phyloP scores from a whole-genome alignment of 2,113 vertebrate species.

The Notiomystis cincta region DNA sequence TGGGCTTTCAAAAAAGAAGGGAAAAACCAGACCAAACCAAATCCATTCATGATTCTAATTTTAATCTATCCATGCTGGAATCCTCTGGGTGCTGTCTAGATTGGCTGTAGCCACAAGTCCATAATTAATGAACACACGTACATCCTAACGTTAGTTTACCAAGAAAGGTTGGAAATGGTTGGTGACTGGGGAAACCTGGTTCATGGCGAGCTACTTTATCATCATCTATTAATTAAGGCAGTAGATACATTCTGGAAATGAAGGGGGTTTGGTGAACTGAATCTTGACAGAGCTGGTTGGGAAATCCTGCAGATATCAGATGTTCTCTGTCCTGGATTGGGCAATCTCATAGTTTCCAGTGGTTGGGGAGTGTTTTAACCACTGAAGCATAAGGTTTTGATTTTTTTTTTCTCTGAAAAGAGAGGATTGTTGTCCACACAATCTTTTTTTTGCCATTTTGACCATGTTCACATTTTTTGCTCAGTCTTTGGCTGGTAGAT shows the following conservation, averaged over 20 bases:
- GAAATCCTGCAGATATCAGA: background rate
- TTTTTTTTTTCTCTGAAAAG: background rate
- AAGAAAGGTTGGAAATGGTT: background rate
- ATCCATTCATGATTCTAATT: rapidly evolving
- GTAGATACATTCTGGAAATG: background rate
- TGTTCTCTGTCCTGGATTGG: background rate
- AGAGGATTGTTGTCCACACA: conserved; percentile 27
- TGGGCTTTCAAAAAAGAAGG: background rate
- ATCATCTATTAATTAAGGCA: background rate
- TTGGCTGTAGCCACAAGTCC: background rate
- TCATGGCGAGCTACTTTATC: background rate
- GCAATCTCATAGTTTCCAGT: conserved; percentile 58
- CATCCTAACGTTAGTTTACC: background rate
- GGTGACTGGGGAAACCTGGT: background rate
- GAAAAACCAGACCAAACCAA: background rate
- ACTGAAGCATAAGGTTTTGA: conserved; percentile 46
- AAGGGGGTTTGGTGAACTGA: background rate
- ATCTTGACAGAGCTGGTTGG: background rate
- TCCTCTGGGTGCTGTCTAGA: background rate
- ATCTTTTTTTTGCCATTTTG: conserved; percentile 44
- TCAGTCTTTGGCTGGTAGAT: conserved; percentile 46
- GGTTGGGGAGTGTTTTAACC: conserved; percentile 32
- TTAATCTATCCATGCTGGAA: background rate
- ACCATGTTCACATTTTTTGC: conserved; percentile 51
- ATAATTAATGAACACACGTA: rapidly evolving